Base-by-base conservation (phyloP, 2,113 vertebrate species). In the Plotosus lineatus region DNA sequence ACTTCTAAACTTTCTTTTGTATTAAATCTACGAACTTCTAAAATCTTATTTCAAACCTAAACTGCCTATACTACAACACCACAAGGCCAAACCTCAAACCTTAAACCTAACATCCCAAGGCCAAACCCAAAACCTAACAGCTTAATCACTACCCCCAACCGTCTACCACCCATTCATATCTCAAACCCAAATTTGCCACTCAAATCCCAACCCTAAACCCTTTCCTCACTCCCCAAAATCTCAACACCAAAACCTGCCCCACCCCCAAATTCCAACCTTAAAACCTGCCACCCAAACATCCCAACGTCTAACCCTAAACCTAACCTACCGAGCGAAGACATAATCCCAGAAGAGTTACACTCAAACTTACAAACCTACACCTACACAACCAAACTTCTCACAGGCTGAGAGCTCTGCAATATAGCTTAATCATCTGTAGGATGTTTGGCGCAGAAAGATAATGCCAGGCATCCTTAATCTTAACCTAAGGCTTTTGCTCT, bases 401-500 rank as follows among this genome's bases (percentile, higher is more conserved):
- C 8, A 31, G 26, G 2, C 17, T 48, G 56, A 42, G 15, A 15
- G 21, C 56, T 61, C 58, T 63, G 40, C 72, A 55, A 50, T 21
- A 33, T 63, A 38, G 21, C 60, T 63, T 78, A 78, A 51, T 65
- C 21, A 65, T 65, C 51, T 56, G 36, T 56, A 4, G 21, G 44
- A 65, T n/a, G 28, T 44, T 78, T 51, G 60, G 76, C 76, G 31
- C 42, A 46, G 76, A 65, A 78, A 65, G 42, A 36, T 78, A 65
- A 78, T 38, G 12, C 55, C 44, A 44, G 40, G 50, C 10, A 44
- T 61, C 65, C 69, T 40, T 79, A 79, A 68, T 63, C 61, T 61
- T 74, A 80, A 33, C 28, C 42, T 63, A 58, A 61, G 68, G 0
- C 55, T 44, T 80, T 48, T 74, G 31, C 55, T 74, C 55, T 73